Evolutionary conservation across 2,797 vertebrate genomes (phyloP), one percentile per base, ranked within the genome.

Genomic region (Cossypha heuglini): DNA sequence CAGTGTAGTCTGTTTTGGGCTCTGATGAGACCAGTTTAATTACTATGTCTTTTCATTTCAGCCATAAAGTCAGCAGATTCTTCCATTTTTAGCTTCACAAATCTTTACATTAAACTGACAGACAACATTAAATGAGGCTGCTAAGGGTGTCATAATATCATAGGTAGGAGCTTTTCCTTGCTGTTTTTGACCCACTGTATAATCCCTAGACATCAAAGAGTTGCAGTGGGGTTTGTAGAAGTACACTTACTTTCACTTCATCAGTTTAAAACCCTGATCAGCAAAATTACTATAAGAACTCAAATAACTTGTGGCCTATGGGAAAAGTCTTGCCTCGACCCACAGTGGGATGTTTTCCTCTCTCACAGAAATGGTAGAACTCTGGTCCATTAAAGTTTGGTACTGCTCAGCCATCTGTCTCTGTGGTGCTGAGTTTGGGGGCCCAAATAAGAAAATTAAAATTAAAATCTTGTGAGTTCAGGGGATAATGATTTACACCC

Each of bases 371-470:
- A 55, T 3, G 10, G 6, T 26, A 38, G 16, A 89, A 55, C n/a
- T 74, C 26, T 49, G 5, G 16, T 59, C n/a, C 0, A 0, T 24
- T 76, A 58, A 81, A 38, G 31, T 33, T 25, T 6, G 40, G 49
- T 49, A 26, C 11, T 48, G 14, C 11, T 93, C 78, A 84, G 26
- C 62, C 74, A 81, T 85, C 74, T 91, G 52, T 71, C 48, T 54
- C 68, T 59, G 17, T 46, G 61, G 38, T 77, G 57, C 17, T 46
- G n/a, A 90, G 61, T 83, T 79, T 93, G 52, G 49, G 54, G 49
- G 31, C 45, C 21, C 77, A 89, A 87, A 89, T 5, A 73, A 28
- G 35, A 94, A 82, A 94, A 94, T 52, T 35, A 75, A 80, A 90
- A 89, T 85, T 51, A 67, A 93, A 88, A 75, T 84, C 69, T 77